Conservation (phyloP, 2,888 invertebrate species). For the Pharmacophagus antenor region DNA sequence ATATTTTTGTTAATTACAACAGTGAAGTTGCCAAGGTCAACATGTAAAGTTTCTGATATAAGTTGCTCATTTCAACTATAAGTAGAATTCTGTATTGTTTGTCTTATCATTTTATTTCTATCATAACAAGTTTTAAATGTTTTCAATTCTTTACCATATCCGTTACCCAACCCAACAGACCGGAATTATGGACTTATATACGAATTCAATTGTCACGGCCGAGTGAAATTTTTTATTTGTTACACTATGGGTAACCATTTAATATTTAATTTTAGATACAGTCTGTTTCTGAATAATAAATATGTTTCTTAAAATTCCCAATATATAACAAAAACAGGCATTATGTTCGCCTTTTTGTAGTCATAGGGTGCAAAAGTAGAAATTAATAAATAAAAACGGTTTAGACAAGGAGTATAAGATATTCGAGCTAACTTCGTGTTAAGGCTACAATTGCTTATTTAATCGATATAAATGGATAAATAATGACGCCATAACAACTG, state of each 20-base stretch:
- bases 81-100: slow-evolving; percentile 5
- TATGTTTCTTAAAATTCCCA: no score
- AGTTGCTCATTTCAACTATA: neutral
- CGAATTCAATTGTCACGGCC: slow-evolving; percentile 14
- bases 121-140: neutral
- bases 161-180: slow-evolving; percentile 2
- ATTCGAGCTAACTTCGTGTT: neutral
- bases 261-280: neutral
- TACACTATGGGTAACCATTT: neutral
- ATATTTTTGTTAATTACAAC: neutral
- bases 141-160: slow-evolving; percentile 6
- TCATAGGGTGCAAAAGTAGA: no score
- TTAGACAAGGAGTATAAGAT: neutral
- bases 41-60: neutral
- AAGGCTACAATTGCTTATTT: neutral
- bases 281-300: neutral
- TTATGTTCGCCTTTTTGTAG: no score
- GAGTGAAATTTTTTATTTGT: slow-evolving; percentile 3
- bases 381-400: neutral
- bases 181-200: slow-evolving; percentile 24
- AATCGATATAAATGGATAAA: neutral
- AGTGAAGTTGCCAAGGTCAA: neutral
- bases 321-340: no score
- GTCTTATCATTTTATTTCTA: slow-evolving; percentile 2
- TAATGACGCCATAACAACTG: neutral